Base-by-base conservation (phyloP, 2,113 vertebrate species). In the Pongo abelii region DNA sequence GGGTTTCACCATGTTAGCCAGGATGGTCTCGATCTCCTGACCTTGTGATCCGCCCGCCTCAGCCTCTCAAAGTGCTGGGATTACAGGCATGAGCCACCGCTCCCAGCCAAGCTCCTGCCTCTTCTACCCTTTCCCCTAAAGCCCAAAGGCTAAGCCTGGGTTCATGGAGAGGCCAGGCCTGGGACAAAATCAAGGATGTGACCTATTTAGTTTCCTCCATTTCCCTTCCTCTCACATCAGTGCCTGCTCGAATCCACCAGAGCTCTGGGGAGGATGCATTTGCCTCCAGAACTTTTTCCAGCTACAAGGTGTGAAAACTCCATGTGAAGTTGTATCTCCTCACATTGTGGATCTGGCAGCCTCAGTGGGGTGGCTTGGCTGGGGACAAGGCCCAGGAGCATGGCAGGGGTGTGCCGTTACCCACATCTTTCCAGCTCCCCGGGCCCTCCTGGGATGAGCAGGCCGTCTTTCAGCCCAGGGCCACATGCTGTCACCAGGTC, bases 341-440 rank as follows among this genome's bases (percentile, higher is more conserved):
- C 17, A n/a, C 18, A 2, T 0, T 59, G 46, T 18, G 12, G 55
- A 5, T 50, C 13, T 43, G 32, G n/a, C 84, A 43, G 64, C 32
- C 78, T 64, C 5, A 0, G 22, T 13, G 1, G 23, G 46, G 17
- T 11, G 64, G 30, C 38, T 30, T 8, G 18, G 61, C 38, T 50
- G 14, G 48, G 38, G 70, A 40, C 17, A 7, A 43, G n/a, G 38
- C 48, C 27, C 61, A 10, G 70, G 72, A 77, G 48, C 18, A 0
- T 9, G 17, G 2, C 6, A 72, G 9, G 22, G 12, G 30, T 46
- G 35, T 23, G 0, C 23, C 20, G 2, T 14, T 2, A 4, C 25
- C 12, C 17, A 7, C 32, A 3, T n/a, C 32, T 35, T 46, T 43
- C 25, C 4, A 91, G 55, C 27, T 43, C 69, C 16, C 43, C 67